These are phyloP conservation scores for Calameuta pallipes DNA, from an alignment of 2,888 invertebrate species.

Conservation along the genomic window DNA sequence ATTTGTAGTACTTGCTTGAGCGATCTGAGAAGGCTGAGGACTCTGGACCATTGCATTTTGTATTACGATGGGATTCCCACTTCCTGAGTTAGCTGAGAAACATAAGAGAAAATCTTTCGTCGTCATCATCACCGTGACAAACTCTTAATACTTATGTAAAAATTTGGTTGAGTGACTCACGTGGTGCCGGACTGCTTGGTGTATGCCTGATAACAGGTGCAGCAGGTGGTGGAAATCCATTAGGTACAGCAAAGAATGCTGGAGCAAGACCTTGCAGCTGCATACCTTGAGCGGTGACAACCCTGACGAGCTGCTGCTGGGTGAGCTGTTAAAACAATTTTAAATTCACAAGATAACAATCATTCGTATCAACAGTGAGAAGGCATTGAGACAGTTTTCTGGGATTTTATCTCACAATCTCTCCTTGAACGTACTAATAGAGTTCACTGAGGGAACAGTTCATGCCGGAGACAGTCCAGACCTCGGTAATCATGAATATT, in stretches of 20 bases:
- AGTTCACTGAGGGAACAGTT: background rate
- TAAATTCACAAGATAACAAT: background rate
- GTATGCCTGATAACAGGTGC: slow-evolving; percentile 63
- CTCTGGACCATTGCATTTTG: slow-evolving; percentile 64
- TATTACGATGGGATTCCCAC: slow-evolving; percentile 60
- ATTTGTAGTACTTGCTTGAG: slow-evolving; percentile 44
- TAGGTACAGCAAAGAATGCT: slow-evolving; percentile 64
- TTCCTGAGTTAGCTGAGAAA: slow-evolving; percentile 54
- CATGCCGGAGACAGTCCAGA: background rate
- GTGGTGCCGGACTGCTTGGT: slow-evolving; percentile 62
- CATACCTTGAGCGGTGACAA: slow-evolving; percentile 73
- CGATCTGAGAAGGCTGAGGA: slow-evolving; percentile 56
- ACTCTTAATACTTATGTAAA: background rate
- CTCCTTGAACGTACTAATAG: background rate
- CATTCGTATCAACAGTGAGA: background rate
- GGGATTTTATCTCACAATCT: background rate
- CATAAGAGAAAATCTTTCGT: background rate
- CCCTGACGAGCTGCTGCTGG: slow-evolving; percentile 71
- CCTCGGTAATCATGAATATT: background rate
- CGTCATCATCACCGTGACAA: background rate
- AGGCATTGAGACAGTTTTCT: background rate
- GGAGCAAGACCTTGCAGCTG: slow-evolving; percentile 68
- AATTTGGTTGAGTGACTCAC: slow-evolving; percentile 43
- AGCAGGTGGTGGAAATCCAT: slow-evolving; percentile 61
- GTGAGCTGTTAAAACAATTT: slow-evolving; percentile 53